phyloP scores from a whole-genome alignment of 2,888 invertebrate species.

The Allacma fusca region DNA sequence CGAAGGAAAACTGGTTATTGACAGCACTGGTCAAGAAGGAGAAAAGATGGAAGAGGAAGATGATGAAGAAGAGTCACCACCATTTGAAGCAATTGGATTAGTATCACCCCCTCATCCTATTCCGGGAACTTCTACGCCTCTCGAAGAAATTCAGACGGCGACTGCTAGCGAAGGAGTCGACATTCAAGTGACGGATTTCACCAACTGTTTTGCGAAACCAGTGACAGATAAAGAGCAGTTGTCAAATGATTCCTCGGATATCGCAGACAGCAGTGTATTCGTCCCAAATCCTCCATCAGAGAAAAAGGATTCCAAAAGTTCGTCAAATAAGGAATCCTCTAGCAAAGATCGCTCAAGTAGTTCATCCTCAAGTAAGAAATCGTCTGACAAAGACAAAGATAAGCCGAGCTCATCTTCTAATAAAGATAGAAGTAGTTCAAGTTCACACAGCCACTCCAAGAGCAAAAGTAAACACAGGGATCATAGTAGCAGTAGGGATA shows the following conservation, averaged over 20 bases:
- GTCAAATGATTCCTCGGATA: slow-evolving; percentile 4
- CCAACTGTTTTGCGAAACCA: slow-evolving; percentile 29
- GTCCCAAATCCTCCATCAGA: background rate
- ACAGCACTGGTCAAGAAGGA: background rate
- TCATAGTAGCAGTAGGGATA: slow-evolving; percentile 12
- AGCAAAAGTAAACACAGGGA: slow-evolving; percentile 33
- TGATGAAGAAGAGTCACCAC: slow-evolving; percentile 70
- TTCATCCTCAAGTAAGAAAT: slow-evolving; percentile 19
- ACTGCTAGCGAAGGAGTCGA: background rate
- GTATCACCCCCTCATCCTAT: slow-evolving; percentile 59
- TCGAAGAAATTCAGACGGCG: background rate
- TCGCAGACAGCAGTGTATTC: background rate
- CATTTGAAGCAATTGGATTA: slow-evolving; percentile 72
- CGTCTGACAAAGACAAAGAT: slow-evolving; percentile 1
- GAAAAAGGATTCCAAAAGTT: background rate
- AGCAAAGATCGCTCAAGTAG: slow-evolving; percentile 6
- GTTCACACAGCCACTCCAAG: slow-evolving; percentile 18
- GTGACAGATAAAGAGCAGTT: background rate
- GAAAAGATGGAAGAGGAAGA: slow-evolving; percentile 65
- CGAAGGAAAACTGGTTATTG: slow-evolving; percentile 4
- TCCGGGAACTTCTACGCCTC: background rate
- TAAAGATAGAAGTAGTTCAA: slow-evolving; percentile 7
- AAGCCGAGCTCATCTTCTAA: background rate
- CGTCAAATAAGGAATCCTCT: background rate
- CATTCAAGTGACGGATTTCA: slow-evolving; percentile 22